These are phyloP conservation scores for Choloepus didactylus DNA, from an alignment of 2,797 vertebrate species.

Conservation along the genomic window DNA sequence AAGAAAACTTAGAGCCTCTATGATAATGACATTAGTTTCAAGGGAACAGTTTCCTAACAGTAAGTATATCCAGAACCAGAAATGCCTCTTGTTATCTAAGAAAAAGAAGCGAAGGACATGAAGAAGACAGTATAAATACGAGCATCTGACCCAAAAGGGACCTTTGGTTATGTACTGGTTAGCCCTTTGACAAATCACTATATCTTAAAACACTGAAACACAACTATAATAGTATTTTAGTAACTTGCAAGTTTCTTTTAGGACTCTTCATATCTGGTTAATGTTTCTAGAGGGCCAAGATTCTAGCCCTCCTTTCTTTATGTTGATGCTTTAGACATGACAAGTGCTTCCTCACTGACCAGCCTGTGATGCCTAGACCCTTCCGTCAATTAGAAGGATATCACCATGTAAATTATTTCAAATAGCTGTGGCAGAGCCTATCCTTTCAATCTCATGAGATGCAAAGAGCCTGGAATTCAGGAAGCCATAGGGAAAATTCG, in stretches of 20 bases:
- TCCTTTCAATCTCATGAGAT: not conserved
- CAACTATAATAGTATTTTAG: not conserved
- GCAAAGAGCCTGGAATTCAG: not conserved
- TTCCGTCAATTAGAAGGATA: not conserved
- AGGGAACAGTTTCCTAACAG: not conserved
- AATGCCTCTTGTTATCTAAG: not conserved
- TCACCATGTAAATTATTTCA: not conserved
- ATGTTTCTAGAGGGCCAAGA: not conserved
- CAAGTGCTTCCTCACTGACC: not conserved
- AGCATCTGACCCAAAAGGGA: not conserved
- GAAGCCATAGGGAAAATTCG: not conserved
- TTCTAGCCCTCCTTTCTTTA: not conserved
- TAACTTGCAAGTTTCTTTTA: not conserved
- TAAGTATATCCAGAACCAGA: not conserved
- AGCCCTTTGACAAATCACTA: not conserved
- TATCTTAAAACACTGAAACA: not conserved
- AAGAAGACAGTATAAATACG: conserved; percentile 5
- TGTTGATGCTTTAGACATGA: not conserved
- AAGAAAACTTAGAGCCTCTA: not conserved
- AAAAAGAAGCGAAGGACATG: conserved; percentile 26
- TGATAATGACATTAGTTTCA: not conserved
- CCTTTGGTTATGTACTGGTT: not conserved
- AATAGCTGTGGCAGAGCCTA: not conserved
- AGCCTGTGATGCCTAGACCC: not conserved
- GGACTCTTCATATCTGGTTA: not conserved